These are phyloP conservation scores for Ciconia stormi DNA, from an alignment of 2,113 vertebrate species.

Conservation along the genomic window DNA sequence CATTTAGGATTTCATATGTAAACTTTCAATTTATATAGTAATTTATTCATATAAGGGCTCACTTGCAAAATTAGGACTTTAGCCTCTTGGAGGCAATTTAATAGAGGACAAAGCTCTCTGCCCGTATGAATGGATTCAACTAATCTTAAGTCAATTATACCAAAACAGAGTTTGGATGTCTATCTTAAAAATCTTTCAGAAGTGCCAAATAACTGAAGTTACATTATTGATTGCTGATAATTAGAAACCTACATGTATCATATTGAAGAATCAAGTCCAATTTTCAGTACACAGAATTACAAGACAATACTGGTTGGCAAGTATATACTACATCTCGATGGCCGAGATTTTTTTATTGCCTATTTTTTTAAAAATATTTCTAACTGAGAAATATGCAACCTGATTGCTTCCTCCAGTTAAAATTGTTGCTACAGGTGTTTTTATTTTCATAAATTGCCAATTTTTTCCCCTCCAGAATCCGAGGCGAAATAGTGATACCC, in stretches of 20 bases:
- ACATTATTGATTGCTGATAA: background rate
- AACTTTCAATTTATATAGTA: background rate
- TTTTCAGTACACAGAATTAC: background rate
- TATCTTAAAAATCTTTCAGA: background rate
- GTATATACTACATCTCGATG: background rate
- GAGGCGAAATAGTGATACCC: background rate
- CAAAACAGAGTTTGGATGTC: background rate
- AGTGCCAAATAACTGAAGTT: background rate
- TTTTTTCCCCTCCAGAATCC: background rate
- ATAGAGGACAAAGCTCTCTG: background rate
- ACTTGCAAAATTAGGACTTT: background rate
- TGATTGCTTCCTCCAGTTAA: background rate
- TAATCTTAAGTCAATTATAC: background rate
- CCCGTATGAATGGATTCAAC: background rate
- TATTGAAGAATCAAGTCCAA: background rate
- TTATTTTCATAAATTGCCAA: background rate
- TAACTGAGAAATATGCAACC: background rate
- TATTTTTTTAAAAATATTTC: background rate
- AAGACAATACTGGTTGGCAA: background rate
- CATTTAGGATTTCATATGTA: background rate
- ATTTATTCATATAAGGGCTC: background rate
- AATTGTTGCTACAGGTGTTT: background rate
- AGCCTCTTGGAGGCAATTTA: background rate
- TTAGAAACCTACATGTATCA: background rate
- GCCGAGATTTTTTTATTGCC: background rate